Base-by-base conservation (phyloP, 1,140 invertebrate species). In the Anthonomus grandis region DNA sequence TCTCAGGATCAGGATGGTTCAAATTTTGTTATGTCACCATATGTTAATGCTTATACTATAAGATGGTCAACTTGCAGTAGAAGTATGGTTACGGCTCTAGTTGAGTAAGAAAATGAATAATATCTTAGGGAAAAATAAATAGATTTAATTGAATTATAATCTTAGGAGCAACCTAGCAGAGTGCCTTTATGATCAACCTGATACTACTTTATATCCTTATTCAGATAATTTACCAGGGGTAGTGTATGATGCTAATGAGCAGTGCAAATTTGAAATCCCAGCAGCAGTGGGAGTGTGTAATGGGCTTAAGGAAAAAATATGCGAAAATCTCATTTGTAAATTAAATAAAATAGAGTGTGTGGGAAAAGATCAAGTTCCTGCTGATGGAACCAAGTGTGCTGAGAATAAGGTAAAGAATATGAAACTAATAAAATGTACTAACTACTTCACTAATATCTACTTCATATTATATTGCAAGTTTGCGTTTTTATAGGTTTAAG, bases 331-430 rank as follows among this genome's bases (percentile, higher is more conserved):
- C 2, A 83, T 82, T 78, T 88, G 86, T 60, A 65, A 70, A 62
- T 55, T 52, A 8, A 25, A 47, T 13, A 73, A 77, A 21, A 76
- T 75, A 18, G 73, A 73, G 25, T 86, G 84, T 67, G 71, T 78
- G 3, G 79, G 81, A 0, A 76, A 77, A 47, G 71, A 81, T 2
- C 76, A 81, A 56, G 78, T 83, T 4, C 78, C 83, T 9, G 84
- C 83, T 2, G 84, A 86, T 57, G 86, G 86, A 18, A 86, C 86
- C 0, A 79, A 81, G 44, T 88, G 86, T 70, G 85, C 78, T 0
- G 76, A 77, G 39, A 75, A 79, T 44, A 79, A 77, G 69, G 77
- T 79, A 63, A 41, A 22, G n/a, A n/a, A n/a, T n/a, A n/a, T n/a
- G n/a, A n/a, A n/a, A n/a, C n/a, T n/a, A n/a, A n/a, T n/a, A n/a